Evolutionary conservation across 2,888 invertebrate genomes (phyloP).

Genomic region (Linyphia triangularis): DNA sequence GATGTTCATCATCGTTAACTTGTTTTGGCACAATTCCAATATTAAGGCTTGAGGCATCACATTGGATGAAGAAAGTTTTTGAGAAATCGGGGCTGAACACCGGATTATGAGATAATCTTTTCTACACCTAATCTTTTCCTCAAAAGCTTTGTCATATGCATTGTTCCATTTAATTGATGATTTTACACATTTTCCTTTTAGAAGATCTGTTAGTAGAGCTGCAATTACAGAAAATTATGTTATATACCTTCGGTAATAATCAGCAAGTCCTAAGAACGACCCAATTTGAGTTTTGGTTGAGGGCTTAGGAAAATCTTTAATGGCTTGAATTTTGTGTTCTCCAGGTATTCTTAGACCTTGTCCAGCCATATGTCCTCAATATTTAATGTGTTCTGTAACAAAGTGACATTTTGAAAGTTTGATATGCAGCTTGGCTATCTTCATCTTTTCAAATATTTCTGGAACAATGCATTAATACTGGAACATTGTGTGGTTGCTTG

Average conservation of each 20-base stretch:
- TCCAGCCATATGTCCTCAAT: slow-evolving; percentile 35
- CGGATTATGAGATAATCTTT: neutral
- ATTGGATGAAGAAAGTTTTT: neutral
- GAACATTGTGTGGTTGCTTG: too few relatives aligned
- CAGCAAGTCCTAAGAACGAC: neutral
- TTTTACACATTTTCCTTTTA: slow-evolving; percentile 15
- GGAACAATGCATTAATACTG: too few relatives aligned
- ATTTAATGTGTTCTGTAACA: slow-evolving; percentile 17
- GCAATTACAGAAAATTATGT: slow-evolving; percentile 25
- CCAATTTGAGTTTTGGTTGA: neutral
- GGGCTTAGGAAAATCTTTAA: slow-evolving; percentile 3
- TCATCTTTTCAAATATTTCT: neutral
- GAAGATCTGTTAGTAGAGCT: slow-evolving; percentile 13
- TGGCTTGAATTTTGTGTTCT: neutral
- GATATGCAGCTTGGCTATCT: neutral
- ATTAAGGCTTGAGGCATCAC: slow-evolving; percentile 15
- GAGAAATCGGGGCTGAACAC: slow-evolving; percentile 8
- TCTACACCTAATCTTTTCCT: neutral
- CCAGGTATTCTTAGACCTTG: neutral
- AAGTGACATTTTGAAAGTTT: slow-evolving; percentile 46
- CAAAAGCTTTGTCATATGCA: neutral
- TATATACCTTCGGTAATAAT: slow-evolving; percentile 32
- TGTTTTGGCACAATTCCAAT: slow-evolving; percentile 9
- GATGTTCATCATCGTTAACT: slow-evolving; percentile 24
- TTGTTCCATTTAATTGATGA: neutral